Conservation (phyloP, 2,888 invertebrate species). For the Cartodere bifasciata region DNA sequence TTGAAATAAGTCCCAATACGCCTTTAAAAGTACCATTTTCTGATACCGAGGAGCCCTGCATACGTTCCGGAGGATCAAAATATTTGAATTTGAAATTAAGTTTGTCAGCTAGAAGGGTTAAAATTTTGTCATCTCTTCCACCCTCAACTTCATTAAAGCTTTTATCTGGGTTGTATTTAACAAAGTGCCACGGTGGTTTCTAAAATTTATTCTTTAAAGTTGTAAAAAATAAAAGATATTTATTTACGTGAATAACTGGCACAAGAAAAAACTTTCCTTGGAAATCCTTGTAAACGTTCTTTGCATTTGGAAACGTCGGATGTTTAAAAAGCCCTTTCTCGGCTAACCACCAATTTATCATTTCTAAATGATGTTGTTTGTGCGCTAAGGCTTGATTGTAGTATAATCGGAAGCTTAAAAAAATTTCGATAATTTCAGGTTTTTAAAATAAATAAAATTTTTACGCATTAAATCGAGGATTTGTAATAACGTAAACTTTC, state of each 20-base stretch:
- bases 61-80: conserved; percentile 60
- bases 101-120: conserved; percentile 48
- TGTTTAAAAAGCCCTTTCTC: conserved; percentile 47
- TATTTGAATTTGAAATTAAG: conserved; percentile 54
- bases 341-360: conserved; percentile 64
- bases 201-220: conserved; percentile 16
- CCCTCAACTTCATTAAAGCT: conserved; percentile 52
- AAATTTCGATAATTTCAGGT: not conserved
- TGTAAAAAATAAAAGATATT: not conserved
- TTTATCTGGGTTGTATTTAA: conserved; percentile 44
- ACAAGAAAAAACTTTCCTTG: conserved; percentile 49
- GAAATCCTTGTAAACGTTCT: conserved; percentile 52
- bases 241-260: conserved; percentile 58
- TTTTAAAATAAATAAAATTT: conserved; percentile 20
- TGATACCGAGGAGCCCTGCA: conserved; percentile 51
- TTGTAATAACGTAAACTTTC: conserved; percentile 50
- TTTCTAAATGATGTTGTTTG: conserved; percentile 42
- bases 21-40: conserved; percentile 57
- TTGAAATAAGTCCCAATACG: conserved; percentile 57
- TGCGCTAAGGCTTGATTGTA: conserved; percentile 58
- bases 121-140: conserved; percentile 58
- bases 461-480: conserved; percentile 47
- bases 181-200: conserved; percentile 68
- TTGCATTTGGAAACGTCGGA: conserved; percentile 48
- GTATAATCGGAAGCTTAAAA: conserved; percentile 50